Percentiles rank a stretch among this genome's conserved stretches.
These are phyloP conservation scores for Larimichthys crocea DNA, from an alignment of 2,113 vertebrate species.

Conservation along the genomic window DNA sequence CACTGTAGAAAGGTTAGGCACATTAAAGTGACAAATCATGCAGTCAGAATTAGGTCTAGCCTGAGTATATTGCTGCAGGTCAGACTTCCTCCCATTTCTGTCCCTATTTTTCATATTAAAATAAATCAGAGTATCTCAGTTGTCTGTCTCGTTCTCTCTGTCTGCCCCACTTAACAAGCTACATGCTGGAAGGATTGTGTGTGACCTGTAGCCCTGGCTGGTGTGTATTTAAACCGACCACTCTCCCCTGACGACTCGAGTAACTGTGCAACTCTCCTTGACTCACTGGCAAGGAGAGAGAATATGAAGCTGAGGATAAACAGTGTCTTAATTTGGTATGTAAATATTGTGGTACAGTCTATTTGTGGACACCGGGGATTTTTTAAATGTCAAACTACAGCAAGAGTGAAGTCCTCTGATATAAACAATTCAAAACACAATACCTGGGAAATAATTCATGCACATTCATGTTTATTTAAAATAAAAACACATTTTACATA, in stretches of 20 bases:
- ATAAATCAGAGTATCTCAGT: constrained; percentile 16
- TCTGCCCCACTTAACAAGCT: constrained; percentile 48
- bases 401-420: constrained; percentile 20
- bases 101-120: background rate
- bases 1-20: too few relatives aligned
- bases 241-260: constrained; percentile 26
- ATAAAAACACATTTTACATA: too few relatives aligned
- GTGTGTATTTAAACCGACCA: constrained; percentile 59
- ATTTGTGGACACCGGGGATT: constrained; percentile 52
- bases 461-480: too few relatives aligned
- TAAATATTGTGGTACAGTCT: constrained; percentile 65
- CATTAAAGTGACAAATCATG: background rate
- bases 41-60: background rate
- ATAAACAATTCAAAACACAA: constrained; percentile 44
- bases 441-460: too few relatives aligned
- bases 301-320: constrained; percentile 40
- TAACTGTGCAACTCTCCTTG: constrained; percentile 11
- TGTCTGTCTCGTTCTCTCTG: constrained; percentile 22
- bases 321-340: constrained; percentile 63
- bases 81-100: background rate
- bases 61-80: background rate
- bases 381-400: constrained; percentile 10
- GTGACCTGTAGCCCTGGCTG: constrained; percentile 48
- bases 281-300: constrained; percentile 44
- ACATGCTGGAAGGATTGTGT: constrained; percentile 41